These are phyloP conservation scores for Monoplex corrugatus DNA, from an alignment of 2,888 invertebrate genomes.

Conservation along the genomic window DNA sequence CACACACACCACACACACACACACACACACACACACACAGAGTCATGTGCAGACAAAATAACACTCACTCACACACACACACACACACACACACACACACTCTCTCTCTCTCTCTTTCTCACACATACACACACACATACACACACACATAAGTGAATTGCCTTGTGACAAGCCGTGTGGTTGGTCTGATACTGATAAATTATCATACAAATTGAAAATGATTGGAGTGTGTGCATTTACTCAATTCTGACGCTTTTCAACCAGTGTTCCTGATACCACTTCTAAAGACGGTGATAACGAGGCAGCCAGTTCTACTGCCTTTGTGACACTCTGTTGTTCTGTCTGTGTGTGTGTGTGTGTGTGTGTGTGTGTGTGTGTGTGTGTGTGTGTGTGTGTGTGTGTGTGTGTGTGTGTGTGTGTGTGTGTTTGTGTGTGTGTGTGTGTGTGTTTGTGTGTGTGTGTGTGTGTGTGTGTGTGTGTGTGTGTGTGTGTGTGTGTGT, in stretches of 20 bases:
- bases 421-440: constrained; percentile 28
- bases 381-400: neutral
- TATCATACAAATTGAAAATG: no score
- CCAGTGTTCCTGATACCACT: no score
- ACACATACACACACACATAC: neutral
- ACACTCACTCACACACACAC: neutral
- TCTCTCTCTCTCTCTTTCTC: neutral
- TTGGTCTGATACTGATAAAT: no score
- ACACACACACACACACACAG: neutral
- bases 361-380: neutral
- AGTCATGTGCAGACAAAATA: no score
- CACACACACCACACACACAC: neutral
- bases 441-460: constrained; percentile 25
- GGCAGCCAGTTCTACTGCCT: neutral
- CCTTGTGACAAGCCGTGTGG: no score
- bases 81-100: neutral
- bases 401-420: constrained; percentile 17
- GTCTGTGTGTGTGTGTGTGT: neutral
- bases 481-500: neutral
- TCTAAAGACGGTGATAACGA: no score
- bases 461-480: constrained; percentile 32
- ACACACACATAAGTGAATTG: neutral
- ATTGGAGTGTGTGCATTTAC: neutral
- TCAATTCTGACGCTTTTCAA: no score
- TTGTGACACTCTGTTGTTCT: neutral